Evolutionary conservation across 2,797 vertebrate species (phyloP), one percentile per base, ranked within the genome.

Genomic region (Nannoperca obscura): DNA sequence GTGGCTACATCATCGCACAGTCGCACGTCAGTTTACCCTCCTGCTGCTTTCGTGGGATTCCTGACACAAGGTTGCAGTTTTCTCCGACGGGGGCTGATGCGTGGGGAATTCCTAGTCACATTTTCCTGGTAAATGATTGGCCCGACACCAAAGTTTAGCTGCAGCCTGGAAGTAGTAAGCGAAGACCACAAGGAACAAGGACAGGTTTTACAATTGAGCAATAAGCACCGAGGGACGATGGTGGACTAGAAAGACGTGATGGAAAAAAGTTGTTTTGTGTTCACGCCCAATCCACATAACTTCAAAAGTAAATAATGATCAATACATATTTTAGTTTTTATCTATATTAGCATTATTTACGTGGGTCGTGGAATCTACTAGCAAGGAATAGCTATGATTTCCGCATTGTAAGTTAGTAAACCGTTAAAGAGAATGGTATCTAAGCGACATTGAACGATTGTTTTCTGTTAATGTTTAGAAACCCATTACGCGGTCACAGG

Each of bases 71-170:
- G 89, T 87, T 90, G 84, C 83, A 71, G 89, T 94, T 92, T 92
- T 93, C 91, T 90, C 90, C 89, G 78, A 55, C 88, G 73, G 80
- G 84, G 83, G 89, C 86, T 85, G 91, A 87, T 88, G 94, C 80
- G 89, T 93, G 95, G 95, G 95, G 94, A 95, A 95, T 95, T 95
- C 94, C 95, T 93, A 87, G 78, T 96, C 95, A 95, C 93, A 95
- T 95, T 95, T 95, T 95, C 95, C 94, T 94, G 87, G 85, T 88
- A 94, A 93, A 85, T 82, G 87, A 93, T 91, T 95, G 92, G 91
- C 88, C 87, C 77, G 27, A 47, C 44, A 80, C 46, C 74, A 80
- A 74, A 83, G 79, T 84, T 85, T 85, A 75, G 42, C 72, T 65
- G 78, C 17, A 70, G 76, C 53, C 76, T 65, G 59, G 67, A 38